A percentile compares a stretch with the other conserved stretches of the same genome.
phyloP scores from a whole-genome alignment of 2,797 vertebrate species.

The Xenentodon cancila region DNA sequence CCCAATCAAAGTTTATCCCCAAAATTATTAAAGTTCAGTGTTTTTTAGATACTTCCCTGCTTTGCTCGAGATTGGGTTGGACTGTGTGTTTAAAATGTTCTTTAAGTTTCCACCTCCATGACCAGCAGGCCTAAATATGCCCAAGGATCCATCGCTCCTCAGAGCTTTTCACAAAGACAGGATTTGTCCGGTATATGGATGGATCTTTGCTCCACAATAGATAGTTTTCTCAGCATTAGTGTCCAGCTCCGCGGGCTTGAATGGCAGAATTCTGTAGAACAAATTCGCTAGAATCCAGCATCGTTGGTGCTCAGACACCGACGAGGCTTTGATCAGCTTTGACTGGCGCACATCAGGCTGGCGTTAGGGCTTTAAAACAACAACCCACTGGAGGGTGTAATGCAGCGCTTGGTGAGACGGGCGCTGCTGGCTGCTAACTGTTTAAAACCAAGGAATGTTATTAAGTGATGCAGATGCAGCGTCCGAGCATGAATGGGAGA shows the following conservation, averaged over 20 bases:
- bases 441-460: slow-evolving; percentile 96
- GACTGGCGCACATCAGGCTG: slow-evolving; percentile 96
- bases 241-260: slow-evolving; percentile 82
- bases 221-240: slow-evolving; percentile 91
- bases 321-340: slow-evolving; percentile 94
- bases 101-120: slow-evolving; percentile 77
- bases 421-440: slow-evolving; percentile 81
- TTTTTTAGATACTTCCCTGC: slow-evolving; percentile 52
- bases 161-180: slow-evolving; percentile 73
- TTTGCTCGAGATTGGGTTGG: slow-evolving; percentile 62
- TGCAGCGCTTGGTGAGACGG: slow-evolving; percentile 75
- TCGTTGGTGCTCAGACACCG: slow-evolving; percentile 85
- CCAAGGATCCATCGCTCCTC: slow-evolving; percentile 74
- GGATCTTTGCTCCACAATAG: slow-evolving; percentile 85
- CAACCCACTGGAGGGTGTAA: slow-evolving; percentile 86
- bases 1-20: slow-evolving; percentile 8
- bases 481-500: slow-evolving; percentile 89
- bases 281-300: slow-evolving; percentile 89
- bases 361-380: slow-evolving; percentile 96
- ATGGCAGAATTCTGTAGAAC: slow-evolving; percentile 88
- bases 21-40: slow-evolving; percentile 38
- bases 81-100: slow-evolving; percentile 75
- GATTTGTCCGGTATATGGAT: slow-evolving; percentile 79
- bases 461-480: slow-evolving; percentile 91
- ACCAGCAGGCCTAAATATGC: slow-evolving; percentile 68